Evolutionary conservation across 2,797 vertebrate species (phyloP), one percentile per base, ranked within the genome.

Genomic region (Lepus townsendii): DNA sequence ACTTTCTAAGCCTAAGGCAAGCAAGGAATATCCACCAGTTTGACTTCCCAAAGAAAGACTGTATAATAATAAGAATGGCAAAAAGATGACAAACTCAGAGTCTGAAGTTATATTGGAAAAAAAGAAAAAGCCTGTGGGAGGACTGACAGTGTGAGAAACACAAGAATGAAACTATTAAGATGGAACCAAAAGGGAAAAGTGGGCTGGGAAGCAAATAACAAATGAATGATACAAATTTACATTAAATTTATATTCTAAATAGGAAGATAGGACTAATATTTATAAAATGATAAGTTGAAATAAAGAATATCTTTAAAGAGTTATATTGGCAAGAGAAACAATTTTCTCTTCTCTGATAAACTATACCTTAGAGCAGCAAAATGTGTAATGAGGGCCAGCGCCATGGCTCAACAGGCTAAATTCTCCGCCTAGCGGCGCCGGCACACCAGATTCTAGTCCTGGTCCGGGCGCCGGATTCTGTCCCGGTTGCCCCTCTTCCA

Each of bases 201-300:
- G 4, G 54, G 7, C 13, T 54, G n/a, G 71, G 6, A 66, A 42
- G 4, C 52, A 1, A 71, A 87, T 71, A 87, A 71, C 32, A 84
- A 85, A 57, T 30, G 12, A 91, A n/a, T n/a, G 20, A 88, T 7
- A 94, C 10, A 89, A 57, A 89, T 92, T 85, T 71, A 82, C 30
- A 91, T 0, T 90, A 54, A 87, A 90, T 72, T 83, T 83, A 83
- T 77, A 26, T 69, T 94, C 82, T 90, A 92, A 88, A 69, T 50
- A 95, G 69, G 24, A 87, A 83, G 71, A 87, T 69, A 26, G 22
- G 11, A 72, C 38, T 69, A 72, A 66, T 72, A 57, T 13, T 95
- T 84, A 88, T 75, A 86, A 78, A 83, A 77, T 82, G 82, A 94
- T 78, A 66, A 75, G 62, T 75, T 90, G 75, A 90, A 5, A 75